A percentile compares a stretch with the other conserved stretches of the same genome.
These are phyloP conservation scores for Sebastolobus alascanus DNA, from an alignment of 2,797 vertebrate species.

Conservation along the genomic window DNA sequence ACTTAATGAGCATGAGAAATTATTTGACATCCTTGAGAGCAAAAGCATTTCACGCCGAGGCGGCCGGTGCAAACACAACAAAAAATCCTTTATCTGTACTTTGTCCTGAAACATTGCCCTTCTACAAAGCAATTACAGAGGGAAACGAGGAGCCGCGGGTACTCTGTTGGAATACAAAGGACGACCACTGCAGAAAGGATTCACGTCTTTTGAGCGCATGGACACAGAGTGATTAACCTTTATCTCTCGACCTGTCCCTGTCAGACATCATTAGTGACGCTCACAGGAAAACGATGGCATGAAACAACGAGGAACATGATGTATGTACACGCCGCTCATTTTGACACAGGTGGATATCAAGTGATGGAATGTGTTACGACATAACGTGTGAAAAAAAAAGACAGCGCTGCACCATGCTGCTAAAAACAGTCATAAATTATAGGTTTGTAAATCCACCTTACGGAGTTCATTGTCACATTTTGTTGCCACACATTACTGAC, in stretches of 20 bases:
- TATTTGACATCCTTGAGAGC: conserved; percentile 31
- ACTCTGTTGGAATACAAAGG: conserved; percentile 72
- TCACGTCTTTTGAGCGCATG: conserved; percentile 58
- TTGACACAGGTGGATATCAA: background rate
- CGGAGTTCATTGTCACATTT: conserved; percentile 9
- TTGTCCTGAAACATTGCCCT: conserved; percentile 57
- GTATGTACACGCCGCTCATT: conserved; percentile 19
- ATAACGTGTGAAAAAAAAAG: background rate
- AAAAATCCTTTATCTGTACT: conserved; percentile 57
- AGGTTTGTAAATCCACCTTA: background rate
- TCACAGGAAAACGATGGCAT: conserved; percentile 45
- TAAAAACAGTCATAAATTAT: background rate
- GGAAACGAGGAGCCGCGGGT: conserved; percentile 46
- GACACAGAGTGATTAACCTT: conserved; percentile 81
- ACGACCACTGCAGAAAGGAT: conserved; percentile 52
- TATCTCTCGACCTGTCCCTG: conserved; percentile 68
- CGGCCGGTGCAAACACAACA: conserved; percentile 49
- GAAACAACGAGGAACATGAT: conserved; percentile 46
- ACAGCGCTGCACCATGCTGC: background rate
- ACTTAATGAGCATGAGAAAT: conserved; percentile 30
- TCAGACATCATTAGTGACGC: conserved; percentile 74
- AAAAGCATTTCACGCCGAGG: conserved; percentile 27
- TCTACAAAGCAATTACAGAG: conserved; percentile 66
- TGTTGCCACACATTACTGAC: background rate
- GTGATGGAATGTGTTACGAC: background rate